Conservation (phyloP, 2,113 vertebrate species). For the Ictalurus punctatus region DNA sequence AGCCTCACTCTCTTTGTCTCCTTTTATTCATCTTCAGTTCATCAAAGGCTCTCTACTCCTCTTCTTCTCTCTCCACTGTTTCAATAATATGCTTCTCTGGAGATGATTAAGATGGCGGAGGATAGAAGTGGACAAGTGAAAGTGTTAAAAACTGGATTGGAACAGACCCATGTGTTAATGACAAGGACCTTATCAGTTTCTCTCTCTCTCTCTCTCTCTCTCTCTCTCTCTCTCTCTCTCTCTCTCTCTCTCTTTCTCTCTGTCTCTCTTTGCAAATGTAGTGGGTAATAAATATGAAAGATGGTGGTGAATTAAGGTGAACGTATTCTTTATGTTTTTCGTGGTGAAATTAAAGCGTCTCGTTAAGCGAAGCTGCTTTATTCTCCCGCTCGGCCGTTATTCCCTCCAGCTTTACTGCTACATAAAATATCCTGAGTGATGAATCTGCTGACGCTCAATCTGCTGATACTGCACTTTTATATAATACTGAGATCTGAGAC, state of each 20-base stretch:
- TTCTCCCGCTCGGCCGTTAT: constrained; percentile 29
- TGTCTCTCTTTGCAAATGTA: constrained; percentile 13
- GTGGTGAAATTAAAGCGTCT: constrained; percentile 46
- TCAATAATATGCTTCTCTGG: neutral
- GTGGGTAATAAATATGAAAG: constrained; percentile 37
- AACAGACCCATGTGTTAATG: neutral
- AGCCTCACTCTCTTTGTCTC: neutral
- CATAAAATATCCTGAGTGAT: constrained; percentile 53
- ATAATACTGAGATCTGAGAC: constrained; percentile 42
- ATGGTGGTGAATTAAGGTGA: constrained; percentile 42
- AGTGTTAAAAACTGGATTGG: neutral
- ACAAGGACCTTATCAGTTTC: neutral
- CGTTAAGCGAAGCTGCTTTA: constrained; percentile 39
- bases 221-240: neutral
- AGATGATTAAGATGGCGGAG: neutral
- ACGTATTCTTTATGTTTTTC: constrained; percentile 46
- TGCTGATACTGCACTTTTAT: constrained; percentile 39
- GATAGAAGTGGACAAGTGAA: neutral
- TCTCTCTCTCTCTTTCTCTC: constrained; percentile 6
- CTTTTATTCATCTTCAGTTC: too few relatives aligned
- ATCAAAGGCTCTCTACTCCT: neutral
- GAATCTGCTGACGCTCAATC: constrained; percentile 53
- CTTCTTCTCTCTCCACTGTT: neutral
- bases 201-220: neutral
- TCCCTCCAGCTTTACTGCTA: constrained; percentile 48